phyloP scores from a whole-genome alignment of 2,113 vertebrate species.

The Dascyllus trimaculatus region DNA sequence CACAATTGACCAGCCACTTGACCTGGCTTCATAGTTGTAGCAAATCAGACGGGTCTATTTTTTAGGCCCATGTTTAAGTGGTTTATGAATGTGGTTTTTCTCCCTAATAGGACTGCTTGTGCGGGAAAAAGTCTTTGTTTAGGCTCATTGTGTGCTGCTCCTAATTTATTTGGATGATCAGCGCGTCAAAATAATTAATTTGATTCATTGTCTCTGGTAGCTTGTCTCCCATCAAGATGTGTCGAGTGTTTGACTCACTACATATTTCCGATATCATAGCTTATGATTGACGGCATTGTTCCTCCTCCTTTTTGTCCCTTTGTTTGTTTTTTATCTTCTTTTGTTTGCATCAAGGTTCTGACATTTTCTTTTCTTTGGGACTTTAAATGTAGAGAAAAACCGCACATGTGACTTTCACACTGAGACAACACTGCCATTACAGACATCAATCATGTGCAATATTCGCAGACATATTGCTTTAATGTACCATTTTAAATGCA shows the following conservation, averaged over 20 bases:
- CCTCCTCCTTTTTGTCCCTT: background rate
- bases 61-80: constrained; percentile 58
- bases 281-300: constrained; percentile 18
- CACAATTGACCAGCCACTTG: constrained; percentile 67
- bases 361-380: constrained; percentile 36
- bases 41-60: constrained; percentile 40
- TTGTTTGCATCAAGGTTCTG: constrained; percentile 21
- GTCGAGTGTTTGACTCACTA: constrained; percentile 39
- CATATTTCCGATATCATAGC: constrained; percentile 41
- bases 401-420: constrained; percentile 69
- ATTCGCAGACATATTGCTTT: constrained; percentile 83
- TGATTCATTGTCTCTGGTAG: constrained; percentile 73
- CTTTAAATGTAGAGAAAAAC: constrained; percentile 55
- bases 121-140: constrained; percentile 67
- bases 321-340: constrained; percentile 20
- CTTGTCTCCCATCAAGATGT: constrained; percentile 47
- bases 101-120: constrained; percentile 72
- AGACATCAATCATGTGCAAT: constrained; percentile 82
- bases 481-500: constrained; percentile 82
- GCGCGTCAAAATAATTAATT: constrained; percentile 75
- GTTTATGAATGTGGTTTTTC: constrained; percentile 67
- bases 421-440: constrained; percentile 74
- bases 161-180: constrained; percentile 79
- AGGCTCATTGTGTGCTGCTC: constrained; percentile 66
- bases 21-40: constrained; percentile 54